phyloP scores from a whole-genome alignment of 2,888 invertebrate genomes.

The Euzetes globulus region DNA sequence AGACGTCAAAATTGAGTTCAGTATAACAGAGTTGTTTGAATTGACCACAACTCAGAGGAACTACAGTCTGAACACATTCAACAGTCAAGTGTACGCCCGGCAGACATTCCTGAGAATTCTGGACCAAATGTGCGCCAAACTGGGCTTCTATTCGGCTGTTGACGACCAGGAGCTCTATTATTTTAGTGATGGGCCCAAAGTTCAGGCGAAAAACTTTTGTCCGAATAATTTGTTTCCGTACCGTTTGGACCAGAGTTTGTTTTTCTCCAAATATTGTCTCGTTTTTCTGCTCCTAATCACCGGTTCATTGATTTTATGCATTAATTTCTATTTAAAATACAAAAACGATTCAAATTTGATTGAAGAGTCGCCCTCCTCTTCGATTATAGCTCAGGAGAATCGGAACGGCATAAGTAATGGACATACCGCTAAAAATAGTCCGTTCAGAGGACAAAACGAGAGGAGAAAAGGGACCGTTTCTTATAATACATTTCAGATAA shows the following conservation, averaged over 20 bases:
- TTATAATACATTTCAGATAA: not conserved
- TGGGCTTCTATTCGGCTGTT: not conserved
- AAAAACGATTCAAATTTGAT: not conserved
- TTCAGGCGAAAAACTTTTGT: not conserved
- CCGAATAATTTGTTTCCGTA: not conserved
- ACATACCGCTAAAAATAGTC: not conserved
- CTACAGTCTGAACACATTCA: not conserved
- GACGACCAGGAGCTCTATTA: not conserved
- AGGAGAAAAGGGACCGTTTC: not conserved
- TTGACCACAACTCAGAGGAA: not conserved
- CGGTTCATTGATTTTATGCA: not conserved
- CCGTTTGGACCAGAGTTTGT: not conserved
- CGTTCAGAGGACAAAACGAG: not conserved
- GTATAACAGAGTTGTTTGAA: not conserved
- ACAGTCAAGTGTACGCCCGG: not conserved
- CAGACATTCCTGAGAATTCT: not conserved
- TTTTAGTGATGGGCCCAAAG: not conserved
- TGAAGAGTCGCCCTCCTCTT: not conserved
- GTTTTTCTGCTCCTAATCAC: not conserved
- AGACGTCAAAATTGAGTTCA: not conserved
- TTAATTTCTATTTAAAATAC: not conserved
- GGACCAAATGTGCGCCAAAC: conserved; percentile 7
- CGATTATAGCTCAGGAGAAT: not conserved
- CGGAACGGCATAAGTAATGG: not conserved
- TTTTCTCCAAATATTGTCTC: not conserved